Evolutionary conservation across 2,888 invertebrate species (phyloP), one percentile per base, ranked within the genome.

Genomic region (Drosophila crucigera): DNA sequence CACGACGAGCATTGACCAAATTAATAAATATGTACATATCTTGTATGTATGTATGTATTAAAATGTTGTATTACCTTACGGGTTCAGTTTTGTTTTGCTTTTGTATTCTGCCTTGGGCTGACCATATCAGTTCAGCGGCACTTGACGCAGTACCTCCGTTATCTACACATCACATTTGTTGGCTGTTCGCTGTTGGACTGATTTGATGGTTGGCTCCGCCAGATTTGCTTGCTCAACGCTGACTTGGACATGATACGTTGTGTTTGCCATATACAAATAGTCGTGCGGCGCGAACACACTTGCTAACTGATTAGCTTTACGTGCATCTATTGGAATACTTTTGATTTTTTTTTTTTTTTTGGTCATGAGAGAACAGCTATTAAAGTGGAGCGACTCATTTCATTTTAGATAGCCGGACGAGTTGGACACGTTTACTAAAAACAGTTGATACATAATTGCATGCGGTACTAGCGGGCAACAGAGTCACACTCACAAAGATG

Each of bases 401-500:
- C 77, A 60, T 87, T 89, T 43, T 73, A 85, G 84, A 54, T 59
- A 72, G 63, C 74, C 80, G 47, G 56, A 47, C 49, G 68, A 68
- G 73, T 72, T 73, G 80, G 80, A 89, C 80, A 77, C 77, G 76
- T 70, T 73, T 41, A 49, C 61, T 7, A 31, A 61, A 37, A 41
- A 19, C 1, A 16, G 4, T 47, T 70, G 43, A 52, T 30, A 54
- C 5, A 59, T 35, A 60, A 50, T 60, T 59, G 58, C n/a, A 80
- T 80, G 74, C 65, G 74, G 65, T 59, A 65, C 43, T 54, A 64
- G 30, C 3, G 28, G 49, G n/a, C n/a, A 52, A 39, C n/a, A 28
- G 14, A 69, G 61, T 47, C 60, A 50, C 59, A 72, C 60, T 68
- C 67, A 69, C 53, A 74, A 87, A 89, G 68, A 92, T 92, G 92